Conservation (phyloP, 2,888 invertebrate species). For the Odontocolon sp. region DNA sequence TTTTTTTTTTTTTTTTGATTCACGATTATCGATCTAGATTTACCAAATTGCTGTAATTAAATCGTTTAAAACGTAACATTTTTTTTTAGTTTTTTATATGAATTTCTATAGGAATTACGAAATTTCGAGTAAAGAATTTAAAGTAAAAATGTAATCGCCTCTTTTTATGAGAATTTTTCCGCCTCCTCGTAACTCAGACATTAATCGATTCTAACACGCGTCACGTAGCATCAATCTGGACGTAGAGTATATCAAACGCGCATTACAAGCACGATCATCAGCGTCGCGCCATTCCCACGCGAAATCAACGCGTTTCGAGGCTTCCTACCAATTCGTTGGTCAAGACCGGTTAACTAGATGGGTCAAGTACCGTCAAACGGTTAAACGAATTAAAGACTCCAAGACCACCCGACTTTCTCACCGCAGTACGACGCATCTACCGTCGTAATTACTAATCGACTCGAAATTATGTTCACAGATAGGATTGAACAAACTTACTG, state of each 20-base stretch:
- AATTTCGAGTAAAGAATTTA: no score
- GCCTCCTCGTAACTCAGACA: constrained; percentile 6
- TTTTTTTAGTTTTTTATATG: not conserved
- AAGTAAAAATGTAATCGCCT: no score
- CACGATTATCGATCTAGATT: not conserved
- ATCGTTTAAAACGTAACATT: not conserved
- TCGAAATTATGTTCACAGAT: constrained; percentile 82
- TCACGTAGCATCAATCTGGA: constrained; percentile 65
- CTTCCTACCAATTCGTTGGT: constrained; percentile 60
- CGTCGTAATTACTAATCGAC: not conserved
- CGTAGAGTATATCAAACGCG: not conserved
- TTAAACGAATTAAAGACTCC: constrained; percentile 70
- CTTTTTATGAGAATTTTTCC: not conserved
- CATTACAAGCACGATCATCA: constrained; percentile 16
- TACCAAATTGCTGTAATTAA: no score
- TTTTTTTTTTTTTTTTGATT: not conserved
- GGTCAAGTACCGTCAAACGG: constrained; percentile 74
- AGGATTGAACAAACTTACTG: constrained; percentile 87
- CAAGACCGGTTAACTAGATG: constrained; percentile 65
- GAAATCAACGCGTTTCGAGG: constrained; percentile 62
- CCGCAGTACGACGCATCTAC: constrained; percentile 2
- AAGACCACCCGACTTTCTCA: constrained; percentile 48
- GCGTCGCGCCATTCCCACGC: constrained; percentile 69
- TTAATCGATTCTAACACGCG: constrained; percentile 52
- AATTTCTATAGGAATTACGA: no score